These are phyloP conservation scores for Philaenus spumarius DNA, from an alignment of 1,140 invertebrate genomes.

Conservation along the genomic window DNA sequence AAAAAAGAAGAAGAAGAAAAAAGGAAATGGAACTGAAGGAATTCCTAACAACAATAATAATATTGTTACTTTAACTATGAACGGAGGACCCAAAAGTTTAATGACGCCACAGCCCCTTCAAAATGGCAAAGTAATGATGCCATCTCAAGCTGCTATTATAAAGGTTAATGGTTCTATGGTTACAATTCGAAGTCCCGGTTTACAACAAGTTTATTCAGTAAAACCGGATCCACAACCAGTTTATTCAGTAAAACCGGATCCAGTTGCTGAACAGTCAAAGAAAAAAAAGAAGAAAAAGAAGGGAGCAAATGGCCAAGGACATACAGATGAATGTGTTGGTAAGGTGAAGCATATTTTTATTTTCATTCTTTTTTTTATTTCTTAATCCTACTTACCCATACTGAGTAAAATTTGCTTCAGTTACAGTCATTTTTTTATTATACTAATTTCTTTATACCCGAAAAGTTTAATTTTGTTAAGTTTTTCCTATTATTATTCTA, in stretches of 20 bases:
- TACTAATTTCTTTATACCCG: too few species aligned
- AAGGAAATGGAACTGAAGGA: conserved; percentile 15
- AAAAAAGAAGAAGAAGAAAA: conserved; percentile 31
- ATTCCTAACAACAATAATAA: background rate
- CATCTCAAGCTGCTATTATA: conserved; percentile 53
- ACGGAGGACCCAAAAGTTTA: conserved; percentile 6
- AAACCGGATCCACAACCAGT: conserved; percentile 40
- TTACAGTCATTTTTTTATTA: too few species aligned
- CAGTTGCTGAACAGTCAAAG: conserved; percentile 37
- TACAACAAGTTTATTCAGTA: conserved; percentile 44
- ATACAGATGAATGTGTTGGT: conserved; percentile 38
- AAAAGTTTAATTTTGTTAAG: too few species aligned
- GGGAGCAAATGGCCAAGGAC: conserved; percentile 32
- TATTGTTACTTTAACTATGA: conserved; percentile 10
- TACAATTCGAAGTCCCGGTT: conserved; percentile 64
- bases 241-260: conserved; percentile 37
- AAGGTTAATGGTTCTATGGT: conserved; percentile 70
- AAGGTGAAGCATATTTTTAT: background rate
- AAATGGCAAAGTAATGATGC: conserved; percentile 26
- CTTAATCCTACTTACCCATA: too few species aligned
- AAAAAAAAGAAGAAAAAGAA: conserved; percentile 47
- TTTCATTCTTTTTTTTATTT: too few species aligned
- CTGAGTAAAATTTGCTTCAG: too few species aligned
- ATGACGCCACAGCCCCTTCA: conserved; percentile 27
- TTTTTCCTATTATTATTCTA: too few species aligned